phyloP scores from a whole-genome alignment of 1,140 invertebrate genomes.

The Pygmarrhopalites habei region DNA sequence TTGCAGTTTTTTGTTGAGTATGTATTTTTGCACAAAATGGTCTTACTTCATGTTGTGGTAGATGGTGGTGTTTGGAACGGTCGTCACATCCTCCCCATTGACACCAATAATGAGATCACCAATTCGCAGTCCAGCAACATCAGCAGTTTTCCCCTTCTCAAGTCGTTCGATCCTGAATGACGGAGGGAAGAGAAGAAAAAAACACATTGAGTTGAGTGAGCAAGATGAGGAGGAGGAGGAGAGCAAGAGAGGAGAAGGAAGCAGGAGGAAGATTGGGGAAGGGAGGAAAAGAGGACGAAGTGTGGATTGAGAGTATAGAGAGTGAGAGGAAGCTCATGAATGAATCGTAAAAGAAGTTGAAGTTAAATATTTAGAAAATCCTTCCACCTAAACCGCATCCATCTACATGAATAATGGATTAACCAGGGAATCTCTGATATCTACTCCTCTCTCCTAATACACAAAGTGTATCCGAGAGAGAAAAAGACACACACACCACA shows the following conservation, averaged over 20 bases:
- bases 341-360: slow-evolving; percentile 19
- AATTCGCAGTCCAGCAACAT: slow-evolving; percentile 31
- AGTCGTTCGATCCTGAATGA: slow-evolving; percentile 36
- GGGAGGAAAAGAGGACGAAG: neutral
- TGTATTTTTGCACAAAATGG: no score
- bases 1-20: no score
- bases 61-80: slow-evolving; percentile 29
- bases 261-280: neutral
- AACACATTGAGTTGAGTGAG: neutral
- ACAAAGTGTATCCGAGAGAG: no score
- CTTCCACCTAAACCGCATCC: slow-evolving; percentile 14
- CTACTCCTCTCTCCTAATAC: neutral
- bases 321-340: slow-evolving; percentile 10
- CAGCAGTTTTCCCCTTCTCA: slow-evolving; percentile 34
- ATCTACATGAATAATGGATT: slow-evolving; percentile 27
- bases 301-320: neutral
- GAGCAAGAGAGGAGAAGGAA: no score
- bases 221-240: no score
- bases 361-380: slow-evolving; percentile 33
- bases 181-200: neutral
- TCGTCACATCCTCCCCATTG: slow-evolving; percentile 34
- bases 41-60: slow-evolving; percentile 38
- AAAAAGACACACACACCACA: neutral
- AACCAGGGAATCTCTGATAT: slow-evolving; percentile 10
- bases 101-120: slow-evolving; percentile 39